A percentile compares a stretch with the other conserved stretches of the same genome.
Evolutionary conservation across 1,140 invertebrate species (phyloP).

Genomic region (Rhagoletis zephyria): DNA sequence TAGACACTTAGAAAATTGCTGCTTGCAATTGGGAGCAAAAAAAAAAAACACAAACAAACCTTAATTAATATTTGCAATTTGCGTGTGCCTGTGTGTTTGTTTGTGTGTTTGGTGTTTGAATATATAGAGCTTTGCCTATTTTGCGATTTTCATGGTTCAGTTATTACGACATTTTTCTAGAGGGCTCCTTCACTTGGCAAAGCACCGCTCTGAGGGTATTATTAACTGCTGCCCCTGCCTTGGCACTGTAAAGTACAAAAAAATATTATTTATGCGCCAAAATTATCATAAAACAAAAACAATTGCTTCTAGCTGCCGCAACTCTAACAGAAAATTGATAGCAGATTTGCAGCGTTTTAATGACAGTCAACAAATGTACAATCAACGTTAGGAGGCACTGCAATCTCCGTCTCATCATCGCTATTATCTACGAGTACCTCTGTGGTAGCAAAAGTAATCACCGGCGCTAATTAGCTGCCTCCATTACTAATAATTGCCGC

Average conservation of each 20-base stretch:
- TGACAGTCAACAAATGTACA: background rate
- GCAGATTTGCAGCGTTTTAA: background rate
- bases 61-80: too few relatives aligned
- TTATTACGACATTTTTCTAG: slow-evolving; percentile 19
- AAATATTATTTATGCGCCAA: too few relatives aligned
- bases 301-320: background rate
- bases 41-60: too few relatives aligned
- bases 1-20: background rate
- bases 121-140: background rate
- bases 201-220: background rate
- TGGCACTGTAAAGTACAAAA: too few relatives aligned
- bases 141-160: slow-evolving; percentile 39
- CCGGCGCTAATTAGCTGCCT: slow-evolving; percentile 9
- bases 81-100: background rate
- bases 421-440: background rate
- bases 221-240: too few relatives aligned
- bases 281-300: background rate
- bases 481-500: background rate
- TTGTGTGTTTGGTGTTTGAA: background rate
- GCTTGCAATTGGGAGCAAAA: background rate
- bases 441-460: background rate
- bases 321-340: background rate
- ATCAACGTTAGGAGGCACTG: background rate
- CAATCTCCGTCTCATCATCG: background rate
- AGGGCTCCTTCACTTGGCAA: background rate